These are phyloP conservation scores for Catocala nupta DNA, from an alignment of 2,888 invertebrate species.

Conservation along the genomic window DNA sequence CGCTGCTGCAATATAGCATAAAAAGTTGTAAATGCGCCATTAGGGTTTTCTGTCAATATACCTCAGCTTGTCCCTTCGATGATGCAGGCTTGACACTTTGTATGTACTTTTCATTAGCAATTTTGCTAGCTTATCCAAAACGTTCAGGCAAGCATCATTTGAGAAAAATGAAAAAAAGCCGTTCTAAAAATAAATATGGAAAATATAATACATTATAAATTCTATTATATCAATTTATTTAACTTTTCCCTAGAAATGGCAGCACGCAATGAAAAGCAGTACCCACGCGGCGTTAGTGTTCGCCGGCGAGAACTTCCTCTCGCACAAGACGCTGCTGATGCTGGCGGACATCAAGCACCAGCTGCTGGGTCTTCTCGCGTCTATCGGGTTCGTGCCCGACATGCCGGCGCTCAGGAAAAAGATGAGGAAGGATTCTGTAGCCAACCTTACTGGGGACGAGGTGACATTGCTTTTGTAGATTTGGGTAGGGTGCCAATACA, in stretches of 20 bases:
- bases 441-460: constrained; percentile 89
- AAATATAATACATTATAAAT: neutral
- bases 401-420: constrained; percentile 85
- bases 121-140: too few species aligned
- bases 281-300: constrained; percentile 92
- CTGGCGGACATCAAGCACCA: constrained; percentile 96
- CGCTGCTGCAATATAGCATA: too few species aligned
- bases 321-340: constrained; percentile 93
- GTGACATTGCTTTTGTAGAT: constrained; percentile 53
- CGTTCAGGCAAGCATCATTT: too few species aligned
- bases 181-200: too few species aligned
- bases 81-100: too few species aligned
- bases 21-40: too few species aligned
- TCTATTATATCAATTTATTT: neutral
- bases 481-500: too few species aligned
- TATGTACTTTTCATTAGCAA: too few species aligned
- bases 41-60: too few species aligned
- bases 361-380: constrained; percentile 91
- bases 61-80: too few species aligned
- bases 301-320: constrained; percentile 94
- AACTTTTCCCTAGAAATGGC: constrained; percentile 90
- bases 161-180: too few species aligned
- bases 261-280: constrained; percentile 90
- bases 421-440: constrained; percentile 89
- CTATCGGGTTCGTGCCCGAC: constrained; percentile 93